Evolutionary conservation across 2,797 vertebrate species (phyloP), one percentile per base, ranked within the genome.

Genomic region (Xerus rutilus): DNA sequence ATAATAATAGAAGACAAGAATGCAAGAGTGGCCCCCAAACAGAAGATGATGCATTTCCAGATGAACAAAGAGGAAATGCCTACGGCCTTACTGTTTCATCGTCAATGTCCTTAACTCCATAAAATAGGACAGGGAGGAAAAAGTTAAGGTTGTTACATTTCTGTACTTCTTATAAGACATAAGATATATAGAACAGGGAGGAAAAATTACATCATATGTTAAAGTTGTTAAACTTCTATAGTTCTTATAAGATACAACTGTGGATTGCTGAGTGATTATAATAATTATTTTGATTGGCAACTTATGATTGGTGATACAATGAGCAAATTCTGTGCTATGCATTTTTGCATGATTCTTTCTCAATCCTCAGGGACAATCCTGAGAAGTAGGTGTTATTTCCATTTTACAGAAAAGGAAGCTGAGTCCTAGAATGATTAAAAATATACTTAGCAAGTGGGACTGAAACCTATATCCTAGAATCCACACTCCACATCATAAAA

Each of bases 1-100:
- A 78, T 54, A 70, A 90, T 88, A 59, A 93, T 28, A 25, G 30
- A 69, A 91, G 57, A 74, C 28, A 81, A 86, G 47, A 59, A 67
- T 93, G 79, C 72, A 64, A 57, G 35, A 92, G 7, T 30, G 6
- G 59, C 14, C 59, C 69, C 65, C 28, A 88, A 82, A 23, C 20
- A 92, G 30, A 87, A 49, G 17, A 18, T 30, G 18, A 43, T 83
- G 12, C 52, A 69, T 85, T 86, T 91, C 45, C 59, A 88, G 69
- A 92, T 70, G 49, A 83, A 76, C 76, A 25, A 83, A 94, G 52
- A 64, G 84, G n/a, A 87, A 93, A 91, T 72, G 43, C 32, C 69
- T 84, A 69, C 21, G 87, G 45, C 43, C 39, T 85, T 65, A 82
- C 13, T 93, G 30, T 72, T 86, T 74, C 74, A 72, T 73, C 39